Evolutionary conservation across 2,888 invertebrate genomes (phyloP).

Genomic region (Philaethria dido): DNA sequence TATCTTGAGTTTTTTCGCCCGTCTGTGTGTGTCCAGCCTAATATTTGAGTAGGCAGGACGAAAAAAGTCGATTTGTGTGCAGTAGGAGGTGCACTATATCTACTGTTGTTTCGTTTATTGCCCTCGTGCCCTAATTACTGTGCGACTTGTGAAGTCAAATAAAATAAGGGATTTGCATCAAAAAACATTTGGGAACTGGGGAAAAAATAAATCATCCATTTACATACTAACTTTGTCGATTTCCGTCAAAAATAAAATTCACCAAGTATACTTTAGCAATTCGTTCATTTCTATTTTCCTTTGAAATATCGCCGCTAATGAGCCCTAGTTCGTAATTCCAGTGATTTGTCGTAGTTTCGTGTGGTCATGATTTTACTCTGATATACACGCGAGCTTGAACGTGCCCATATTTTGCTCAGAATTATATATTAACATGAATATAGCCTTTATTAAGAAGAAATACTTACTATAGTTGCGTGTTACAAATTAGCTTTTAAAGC

Average conservation of each 20-base stretch:
- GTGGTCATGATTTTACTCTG: conserved; percentile 44
- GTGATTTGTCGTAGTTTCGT: conserved; percentile 72
- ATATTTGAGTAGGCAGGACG: conserved; percentile 74
- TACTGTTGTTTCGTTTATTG: conserved; percentile 64
- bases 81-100: conserved; percentile 59
- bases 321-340: conserved; percentile 64
- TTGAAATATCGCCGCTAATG: conserved; percentile 68
- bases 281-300: conserved; percentile 51
- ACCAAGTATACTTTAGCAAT: conserved; percentile 31
- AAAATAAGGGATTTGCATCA: conserved; percentile 5
- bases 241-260: conserved; percentile 26
- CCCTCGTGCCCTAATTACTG: conserved; percentile 41
- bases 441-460: conserved; percentile 49
- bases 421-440: conserved; percentile 52
- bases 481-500: conserved; percentile 15
- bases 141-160: conserved; percentile 22
- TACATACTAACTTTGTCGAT: not conserved
- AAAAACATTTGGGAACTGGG: conserved; percentile 13
- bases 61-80: conserved; percentile 68
- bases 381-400: conserved; percentile 34
- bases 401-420: conserved; percentile 12
- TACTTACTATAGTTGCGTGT: conserved; percentile 32
- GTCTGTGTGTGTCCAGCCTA: conserved; percentile 74
- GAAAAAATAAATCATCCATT: conserved; percentile 1
- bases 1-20: conserved; percentile 72